These are phyloP conservation scores for Aquatica leii DNA, from an alignment of 2,888 invertebrate species.

Conservation along the genomic window DNA sequence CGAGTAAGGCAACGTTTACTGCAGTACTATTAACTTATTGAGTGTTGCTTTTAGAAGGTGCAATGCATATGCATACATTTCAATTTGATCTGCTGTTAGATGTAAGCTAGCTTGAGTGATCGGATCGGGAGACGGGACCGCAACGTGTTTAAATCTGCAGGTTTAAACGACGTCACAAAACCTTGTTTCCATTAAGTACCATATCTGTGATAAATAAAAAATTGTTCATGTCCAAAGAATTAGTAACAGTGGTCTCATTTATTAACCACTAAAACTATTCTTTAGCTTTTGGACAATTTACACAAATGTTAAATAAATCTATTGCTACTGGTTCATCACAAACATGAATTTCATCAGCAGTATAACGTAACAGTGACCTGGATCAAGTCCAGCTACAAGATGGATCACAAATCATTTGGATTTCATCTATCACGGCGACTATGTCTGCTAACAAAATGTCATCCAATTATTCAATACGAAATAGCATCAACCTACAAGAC, in stretches of 20 bases:
- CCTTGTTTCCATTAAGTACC: constrained; percentile 66
- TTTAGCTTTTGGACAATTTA: no score
- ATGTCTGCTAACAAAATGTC: constrained; percentile 88
- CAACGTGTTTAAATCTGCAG: constrained; percentile 83
- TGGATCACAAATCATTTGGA: constrained; percentile 93
- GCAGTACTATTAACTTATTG: constrained; percentile 85
- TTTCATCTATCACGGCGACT: constrained; percentile 98
- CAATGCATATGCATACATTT: constrained; percentile 95
- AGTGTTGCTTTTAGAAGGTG: constrained; percentile 93
- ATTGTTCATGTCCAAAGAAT: no score
- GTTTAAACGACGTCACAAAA: constrained; percentile 86
- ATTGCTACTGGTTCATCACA: constrained; percentile 95
- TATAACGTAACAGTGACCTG: constrained; percentile 87
- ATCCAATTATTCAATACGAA: no score
- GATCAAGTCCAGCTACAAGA: constrained; percentile 99
- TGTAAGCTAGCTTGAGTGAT: constrained; percentile 89
- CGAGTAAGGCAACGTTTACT: neutral
- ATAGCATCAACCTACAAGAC: no score
- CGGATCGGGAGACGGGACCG: constrained; percentile 74
- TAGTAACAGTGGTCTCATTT: no score
- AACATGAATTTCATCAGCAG: constrained; percentile 94
- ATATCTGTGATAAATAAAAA: constrained; percentile 53
- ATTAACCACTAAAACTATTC: no score
- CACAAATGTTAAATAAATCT: no score
- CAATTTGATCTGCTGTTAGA: constrained; percentile 98